These are phyloP conservation scores for Smutsia gigantea DNA, from an alignment of 2,797 vertebrate species.

Conservation along the genomic window DNA sequence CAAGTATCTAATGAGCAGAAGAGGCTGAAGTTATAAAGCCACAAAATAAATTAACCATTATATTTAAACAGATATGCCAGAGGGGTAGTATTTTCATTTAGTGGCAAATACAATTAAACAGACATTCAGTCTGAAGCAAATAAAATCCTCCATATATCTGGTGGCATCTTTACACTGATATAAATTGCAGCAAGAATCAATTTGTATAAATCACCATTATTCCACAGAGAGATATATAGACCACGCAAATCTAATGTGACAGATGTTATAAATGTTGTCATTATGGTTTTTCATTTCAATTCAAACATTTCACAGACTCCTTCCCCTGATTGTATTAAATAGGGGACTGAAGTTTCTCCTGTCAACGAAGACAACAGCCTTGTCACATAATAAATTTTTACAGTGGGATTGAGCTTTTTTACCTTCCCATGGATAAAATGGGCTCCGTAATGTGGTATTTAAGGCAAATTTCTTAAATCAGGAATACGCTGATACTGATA, in stretches of 20 bases:
- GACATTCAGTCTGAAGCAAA: slow-evolving; percentile 80
- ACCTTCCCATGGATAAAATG: slow-evolving; percentile 29
- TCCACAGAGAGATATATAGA: slow-evolving; percentile 76
- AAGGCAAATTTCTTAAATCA: slow-evolving; percentile 64
- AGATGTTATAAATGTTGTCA: slow-evolving; percentile 80
- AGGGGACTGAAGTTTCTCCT: slow-evolving; percentile 37
- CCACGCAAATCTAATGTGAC: slow-evolving; percentile 79
- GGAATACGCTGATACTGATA: background rate
- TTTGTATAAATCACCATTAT: slow-evolving; percentile 81
- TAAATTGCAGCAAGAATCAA: slow-evolving; percentile 80
- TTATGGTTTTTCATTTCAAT: slow-evolving; percentile 82
- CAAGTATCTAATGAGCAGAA: slow-evolving; percentile 63
- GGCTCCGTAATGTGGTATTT: background rate
- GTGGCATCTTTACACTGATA: slow-evolving; percentile 73
- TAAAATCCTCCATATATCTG: slow-evolving; percentile 83
- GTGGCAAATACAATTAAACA: slow-evolving; percentile 84
- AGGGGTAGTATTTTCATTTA: slow-evolving; percentile 80
- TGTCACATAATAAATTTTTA: slow-evolving; percentile 54
- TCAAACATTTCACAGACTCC: slow-evolving; percentile 74
- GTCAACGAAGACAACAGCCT: slow-evolving; percentile 47
- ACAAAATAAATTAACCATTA: slow-evolving; percentile 77
- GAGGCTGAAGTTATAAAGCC: slow-evolving; percentile 71
- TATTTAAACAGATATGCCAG: slow-evolving; percentile 75
- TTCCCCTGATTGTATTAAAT: slow-evolving; percentile 64
- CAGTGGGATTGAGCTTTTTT: background rate